Conservation (phyloP, 2,113 vertebrate species). For the Pimephales promelas region DNA sequence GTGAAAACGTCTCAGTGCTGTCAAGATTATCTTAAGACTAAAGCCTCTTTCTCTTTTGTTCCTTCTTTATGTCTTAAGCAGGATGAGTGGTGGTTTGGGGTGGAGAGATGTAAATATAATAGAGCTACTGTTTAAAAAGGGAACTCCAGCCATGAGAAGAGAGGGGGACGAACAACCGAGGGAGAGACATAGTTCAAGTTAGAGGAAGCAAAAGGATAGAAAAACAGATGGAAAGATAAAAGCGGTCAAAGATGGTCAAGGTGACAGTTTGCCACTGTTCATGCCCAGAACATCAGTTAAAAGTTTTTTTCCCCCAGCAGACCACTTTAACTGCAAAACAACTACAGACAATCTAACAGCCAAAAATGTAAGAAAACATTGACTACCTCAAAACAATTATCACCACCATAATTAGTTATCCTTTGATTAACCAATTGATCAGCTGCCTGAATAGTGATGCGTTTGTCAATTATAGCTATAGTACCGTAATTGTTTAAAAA, state of each 20-base stretch:
- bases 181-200: not conserved
- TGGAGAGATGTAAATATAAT: slow-evolving; percentile 33
- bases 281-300: not conserved
- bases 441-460: too few species aligned
- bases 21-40: slow-evolving; percentile 15
- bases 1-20: slow-evolving; percentile 11
- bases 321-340: not conserved
- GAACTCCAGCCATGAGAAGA: slow-evolving; percentile 12
- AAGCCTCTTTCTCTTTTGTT: slow-evolving; percentile 23
- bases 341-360: not conserved
- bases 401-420: not conserved
- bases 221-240: not conserved
- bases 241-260: not conserved
- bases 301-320: not conserved
- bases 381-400: not conserved
- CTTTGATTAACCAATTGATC: not conserved
- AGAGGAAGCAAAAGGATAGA: not conserved
- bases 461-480: too few species aligned
- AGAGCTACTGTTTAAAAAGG: slow-evolving; percentile 24
- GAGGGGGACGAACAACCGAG: not conserved
- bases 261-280: not conserved
- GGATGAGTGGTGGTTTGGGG: slow-evolving; percentile 29
- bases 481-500: too few species aligned
- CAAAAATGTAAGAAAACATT: not conserved
- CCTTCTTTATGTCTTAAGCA: slow-evolving; percentile 1